Evolutionary conservation across 2,888 invertebrate species (phyloP).

Genomic region (Dendrolimus pini): DNA sequence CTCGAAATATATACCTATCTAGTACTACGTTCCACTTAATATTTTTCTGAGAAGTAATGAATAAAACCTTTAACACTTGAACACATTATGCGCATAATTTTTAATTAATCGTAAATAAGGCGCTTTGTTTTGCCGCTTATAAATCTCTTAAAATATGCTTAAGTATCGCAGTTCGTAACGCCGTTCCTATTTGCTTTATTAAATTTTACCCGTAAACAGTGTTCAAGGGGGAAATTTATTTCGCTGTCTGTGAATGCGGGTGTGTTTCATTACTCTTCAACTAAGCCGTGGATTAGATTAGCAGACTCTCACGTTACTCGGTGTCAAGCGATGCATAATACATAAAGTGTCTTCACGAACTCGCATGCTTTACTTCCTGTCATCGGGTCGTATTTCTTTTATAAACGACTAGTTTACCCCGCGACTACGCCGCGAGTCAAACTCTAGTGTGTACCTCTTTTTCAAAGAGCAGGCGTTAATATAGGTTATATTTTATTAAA

Average conservation of each 20-base stretch:
- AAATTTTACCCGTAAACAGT: constrained; percentile 53
- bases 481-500: too few relatives aligned
- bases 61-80: constrained; percentile 18
- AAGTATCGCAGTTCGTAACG: constrained; percentile 42
- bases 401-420: too few relatives aligned
- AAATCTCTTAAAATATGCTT: constrained; percentile 58
- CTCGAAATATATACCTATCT: too few relatives aligned
- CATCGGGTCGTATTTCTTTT: too few relatives aligned
- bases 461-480: too few relatives aligned
- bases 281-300: constrained; percentile 47
- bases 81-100: constrained; percentile 43
- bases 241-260: constrained; percentile 44
- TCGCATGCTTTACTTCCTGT: too few relatives aligned
- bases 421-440: too few relatives aligned
- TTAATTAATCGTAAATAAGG: constrained; percentile 55
- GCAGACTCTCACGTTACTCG: constrained; percentile 24
- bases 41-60: too few relatives aligned
- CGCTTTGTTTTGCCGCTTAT: constrained; percentile 42
- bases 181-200: constrained; percentile 60
- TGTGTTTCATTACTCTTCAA: constrained; percentile 45
- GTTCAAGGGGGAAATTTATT: constrained; percentile 52
- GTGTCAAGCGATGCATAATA: not conserved
- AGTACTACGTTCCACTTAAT: too few relatives aligned
- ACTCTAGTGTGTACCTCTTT: too few relatives aligned
- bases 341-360: not conserved